These are phyloP conservation scores for Formica aserva DNA, from an alignment of 2,888 invertebrate genomes.

Conservation along the genomic window DNA sequence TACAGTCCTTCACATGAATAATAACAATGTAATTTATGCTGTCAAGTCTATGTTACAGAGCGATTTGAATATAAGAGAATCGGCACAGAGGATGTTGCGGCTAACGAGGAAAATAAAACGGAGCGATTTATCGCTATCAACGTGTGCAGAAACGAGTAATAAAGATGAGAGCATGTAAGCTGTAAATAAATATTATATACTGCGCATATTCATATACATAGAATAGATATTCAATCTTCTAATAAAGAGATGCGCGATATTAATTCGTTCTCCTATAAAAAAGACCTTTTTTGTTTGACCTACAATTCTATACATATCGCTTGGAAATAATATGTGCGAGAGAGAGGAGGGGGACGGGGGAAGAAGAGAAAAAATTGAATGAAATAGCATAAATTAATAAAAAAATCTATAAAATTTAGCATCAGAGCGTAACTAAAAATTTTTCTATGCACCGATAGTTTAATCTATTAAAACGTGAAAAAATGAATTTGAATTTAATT, in stretches of 20 bases:
- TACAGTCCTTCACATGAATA: background rate
- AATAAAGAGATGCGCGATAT: background rate
- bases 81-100: conserved; percentile 66
- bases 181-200: conserved; percentile 62
- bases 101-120: conserved; percentile 61
- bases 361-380: background rate
- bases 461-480: conserved; percentile 2
- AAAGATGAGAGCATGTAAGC: conserved; percentile 57
- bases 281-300: background rate
- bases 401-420: background rate
- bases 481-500: background rate
- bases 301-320: background rate
- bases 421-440: background rate
- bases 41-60: background rate
- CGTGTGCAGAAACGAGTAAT: conserved; percentile 45
- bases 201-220: conserved; percentile 14
- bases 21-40: background rate
- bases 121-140: conserved; percentile 64
- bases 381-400: background rate
- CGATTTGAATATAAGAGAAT: conserved; percentile 47
- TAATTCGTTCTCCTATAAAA: conserved; percentile 14
- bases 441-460: background rate
- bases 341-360: background rate
- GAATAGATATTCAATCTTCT: background rate
- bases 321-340: background rate